phyloP scores from a whole-genome alignment of 2,797 vertebrate genomes.

The Halcyon smyrnensis region DNA sequence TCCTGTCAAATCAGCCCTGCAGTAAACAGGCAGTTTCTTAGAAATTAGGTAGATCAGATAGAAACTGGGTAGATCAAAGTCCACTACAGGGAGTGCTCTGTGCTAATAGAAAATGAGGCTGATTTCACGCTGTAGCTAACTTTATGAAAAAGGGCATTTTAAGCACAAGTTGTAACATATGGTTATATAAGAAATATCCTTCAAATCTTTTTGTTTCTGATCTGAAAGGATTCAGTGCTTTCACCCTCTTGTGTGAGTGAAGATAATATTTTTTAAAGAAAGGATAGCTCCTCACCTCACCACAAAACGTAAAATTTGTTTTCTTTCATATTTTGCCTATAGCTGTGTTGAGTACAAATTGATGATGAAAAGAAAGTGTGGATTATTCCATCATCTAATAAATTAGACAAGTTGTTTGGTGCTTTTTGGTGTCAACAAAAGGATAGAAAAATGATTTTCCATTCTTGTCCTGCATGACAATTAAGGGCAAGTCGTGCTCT shows the following conservation, averaged over 20 bases:
- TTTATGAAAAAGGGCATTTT: background rate
- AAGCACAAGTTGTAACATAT: background rate
- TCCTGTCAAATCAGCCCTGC: background rate
- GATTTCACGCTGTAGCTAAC: background rate
- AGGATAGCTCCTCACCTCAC: background rate
- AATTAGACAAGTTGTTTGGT: background rate
- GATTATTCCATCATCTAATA: background rate
- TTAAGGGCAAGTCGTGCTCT: background rate
- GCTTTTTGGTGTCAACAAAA: background rate
- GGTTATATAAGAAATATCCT: background rate
- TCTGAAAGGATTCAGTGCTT: background rate
- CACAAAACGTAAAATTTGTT: background rate
- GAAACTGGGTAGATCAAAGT: background rate
- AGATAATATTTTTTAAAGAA: background rate
- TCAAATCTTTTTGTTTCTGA: background rate
- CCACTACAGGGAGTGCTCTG: background rate
- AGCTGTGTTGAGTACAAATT: background rate
- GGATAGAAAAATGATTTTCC: background rate
- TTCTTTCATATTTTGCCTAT: background rate
- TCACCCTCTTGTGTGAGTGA: background rate
- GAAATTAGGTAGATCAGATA: background rate
- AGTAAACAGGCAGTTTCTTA: background rate
- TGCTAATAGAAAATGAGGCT: background rate
- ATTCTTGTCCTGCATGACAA: background rate
- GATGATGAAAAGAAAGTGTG: background rate